Conservation (phyloP, 2,888 invertebrate genomes). For the Neocrepidodera transversa region DNA sequence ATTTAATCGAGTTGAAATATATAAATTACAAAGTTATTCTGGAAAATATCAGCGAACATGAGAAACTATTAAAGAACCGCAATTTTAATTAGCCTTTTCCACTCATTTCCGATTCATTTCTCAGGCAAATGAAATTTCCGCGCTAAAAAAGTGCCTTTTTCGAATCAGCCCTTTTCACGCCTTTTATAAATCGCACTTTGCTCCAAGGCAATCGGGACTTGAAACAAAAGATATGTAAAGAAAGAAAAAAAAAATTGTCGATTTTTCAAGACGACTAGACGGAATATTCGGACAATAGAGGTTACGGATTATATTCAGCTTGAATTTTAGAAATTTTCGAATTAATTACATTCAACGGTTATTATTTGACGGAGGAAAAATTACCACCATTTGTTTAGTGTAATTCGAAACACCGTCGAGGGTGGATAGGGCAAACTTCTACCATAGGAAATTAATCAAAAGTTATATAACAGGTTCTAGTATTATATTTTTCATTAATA, state of each 20-base stretch:
- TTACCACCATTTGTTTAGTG: not conserved
- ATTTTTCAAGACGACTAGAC: conserved; percentile 25
- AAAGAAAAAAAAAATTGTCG: conserved; percentile 18
- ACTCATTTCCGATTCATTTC: conserved; percentile 3
- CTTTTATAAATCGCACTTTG: conserved; percentile 15
- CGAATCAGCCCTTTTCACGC: conserved; percentile 1
- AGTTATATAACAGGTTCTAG: too few species aligned
- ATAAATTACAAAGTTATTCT: too few species aligned
- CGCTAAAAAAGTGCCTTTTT: conserved; percentile 7
- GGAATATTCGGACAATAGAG: conserved; percentile 9
- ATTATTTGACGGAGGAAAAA: conserved; percentile 7
- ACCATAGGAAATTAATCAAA: not conserved
- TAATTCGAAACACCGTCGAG: not conserved
- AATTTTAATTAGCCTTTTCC: too few species aligned
- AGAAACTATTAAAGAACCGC: too few species aligned
- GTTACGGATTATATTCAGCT: conserved; percentile 25
- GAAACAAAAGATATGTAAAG: conserved; percentile 22
- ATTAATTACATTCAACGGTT: conserved; percentile 21
- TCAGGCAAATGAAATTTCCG: conserved; percentile 3
- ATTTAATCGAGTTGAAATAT: too few species aligned
- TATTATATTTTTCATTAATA: too few species aligned
- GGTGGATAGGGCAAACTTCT: not conserved
- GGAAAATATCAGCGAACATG: too few species aligned
- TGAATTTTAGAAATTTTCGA: conserved; percentile 19
- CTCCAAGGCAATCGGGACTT: conserved; percentile 7